These are phyloP conservation scores for Drosophila fulvimacula DNA, from an alignment of 2,888 invertebrate genomes.

Conservation along the genomic window DNA sequence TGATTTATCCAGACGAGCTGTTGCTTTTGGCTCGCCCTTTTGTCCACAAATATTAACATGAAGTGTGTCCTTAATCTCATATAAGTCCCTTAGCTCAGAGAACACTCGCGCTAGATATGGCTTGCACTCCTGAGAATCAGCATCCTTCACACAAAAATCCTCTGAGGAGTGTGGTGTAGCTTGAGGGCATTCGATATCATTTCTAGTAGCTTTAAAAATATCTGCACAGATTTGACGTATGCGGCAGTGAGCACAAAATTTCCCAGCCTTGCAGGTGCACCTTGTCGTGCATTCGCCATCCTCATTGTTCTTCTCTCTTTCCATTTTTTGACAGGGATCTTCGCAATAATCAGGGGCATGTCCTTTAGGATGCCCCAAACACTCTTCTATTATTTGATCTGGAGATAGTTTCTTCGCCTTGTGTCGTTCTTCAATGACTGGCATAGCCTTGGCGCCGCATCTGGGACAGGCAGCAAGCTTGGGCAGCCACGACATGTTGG, in stretches of 20 bases:
- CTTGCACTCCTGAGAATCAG: slow-evolving; percentile 62
- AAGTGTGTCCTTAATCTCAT: slow-evolving; percentile 65
- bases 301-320: background rate
- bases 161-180: slow-evolving; percentile 46
- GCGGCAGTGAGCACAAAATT: slow-evolving; percentile 75
- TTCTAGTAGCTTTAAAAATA: slow-evolving; percentile 32
- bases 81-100: slow-evolving; percentile 75
- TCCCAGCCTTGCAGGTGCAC: slow-evolving; percentile 72
- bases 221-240: slow-evolving; percentile 71
- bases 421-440: slow-evolving; percentile 68
- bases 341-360: slow-evolving; percentile 46
- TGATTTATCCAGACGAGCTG: fast-evolving
- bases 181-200: slow-evolving; percentile 39
- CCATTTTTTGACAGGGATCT: slow-evolving; percentile 45
- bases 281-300: slow-evolving; percentile 25
- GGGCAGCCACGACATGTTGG: slow-evolving; percentile 83
- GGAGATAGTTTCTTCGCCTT: slow-evolving; percentile 71
- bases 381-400: slow-evolving; percentile 76
- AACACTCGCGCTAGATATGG: slow-evolving; percentile 79
- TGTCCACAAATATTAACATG: slow-evolving; percentile 5
- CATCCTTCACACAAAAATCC: slow-evolving; percentile 58
- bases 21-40: background rate
- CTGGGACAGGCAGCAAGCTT: slow-evolving; percentile 84
- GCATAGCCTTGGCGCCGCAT: slow-evolving; percentile 81
- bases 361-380: slow-evolving; percentile 44